Base-by-base conservation (phyloP, 2,113 vertebrate species). In the Stercorarius parasiticus region DNA sequence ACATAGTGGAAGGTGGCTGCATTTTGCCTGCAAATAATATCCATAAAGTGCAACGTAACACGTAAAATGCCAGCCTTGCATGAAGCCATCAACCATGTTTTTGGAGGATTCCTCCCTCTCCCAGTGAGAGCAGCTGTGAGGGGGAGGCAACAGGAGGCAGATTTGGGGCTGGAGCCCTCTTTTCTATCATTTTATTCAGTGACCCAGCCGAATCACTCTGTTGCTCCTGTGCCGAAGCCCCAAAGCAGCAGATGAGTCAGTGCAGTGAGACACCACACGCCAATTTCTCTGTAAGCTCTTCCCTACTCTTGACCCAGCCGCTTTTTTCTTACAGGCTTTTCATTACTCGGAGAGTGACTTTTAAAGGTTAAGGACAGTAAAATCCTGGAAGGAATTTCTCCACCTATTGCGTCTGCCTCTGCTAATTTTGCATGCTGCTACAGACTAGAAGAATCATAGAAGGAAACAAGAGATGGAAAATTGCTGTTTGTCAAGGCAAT, bases 321-420 rank as follows among this genome's bases (percentile, higher is more conserved):
- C 79, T n/a, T 6, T 21, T 17, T 69, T 73, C 49, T 55, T 65
- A 66, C 81, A 77, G 86, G 78, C 67, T 5, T 43, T 45, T 23
- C 62, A 10, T 42, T 6, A 9, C 32, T 67, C 19, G 15, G 25
- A 36, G 45, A 15, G 42, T n/a, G 26, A 21, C 64, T 89, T 77
- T 70, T n/a, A 66, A 71, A 90, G 40, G 29, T 16, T 16, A 5
- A 1, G 72, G 80, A 71, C 40, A 16, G 30, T 45, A 45, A 90
- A 78, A 78, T 59, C 47, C 80, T 78, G 72, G 34, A 43, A 95
- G 65, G 77, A 74, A 71, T 69, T 90, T 79, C 76, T 83, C 45
- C 42, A 34, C 20, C 65, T 59, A 29, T 26, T 78, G 26, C 78
- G 82, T 77, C 82, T 86, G 67, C 55, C 55, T 61, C 58, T 49